Conservation (phyloP, 2,888 invertebrate genomes). For the Caenorhabditis afra region DNA sequence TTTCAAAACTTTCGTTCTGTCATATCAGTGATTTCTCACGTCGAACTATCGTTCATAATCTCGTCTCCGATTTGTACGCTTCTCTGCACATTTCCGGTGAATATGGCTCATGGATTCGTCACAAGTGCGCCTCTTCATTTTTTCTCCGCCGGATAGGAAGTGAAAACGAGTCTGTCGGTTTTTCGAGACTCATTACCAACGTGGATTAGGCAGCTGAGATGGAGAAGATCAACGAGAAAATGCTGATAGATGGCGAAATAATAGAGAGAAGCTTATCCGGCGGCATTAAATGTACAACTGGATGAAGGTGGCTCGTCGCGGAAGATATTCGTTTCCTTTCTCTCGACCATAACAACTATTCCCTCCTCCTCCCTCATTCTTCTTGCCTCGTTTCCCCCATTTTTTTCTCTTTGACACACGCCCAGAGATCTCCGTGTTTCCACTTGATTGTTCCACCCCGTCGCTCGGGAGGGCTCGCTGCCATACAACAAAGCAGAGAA, state of each 20-base stretch:
- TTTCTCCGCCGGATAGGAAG: too few relatives aligned
- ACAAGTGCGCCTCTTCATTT: slow-evolving; percentile 2
- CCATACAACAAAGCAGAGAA: slow-evolving; percentile 41
- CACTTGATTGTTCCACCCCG: slow-evolving; percentile 30
- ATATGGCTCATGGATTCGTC: neutral
- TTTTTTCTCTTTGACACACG: too few relatives aligned
- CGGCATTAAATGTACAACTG: slow-evolving; percentile 36
- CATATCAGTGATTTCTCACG: neutral
- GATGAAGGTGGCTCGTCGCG: slow-evolving; percentile 12
- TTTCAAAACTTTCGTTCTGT: neutral
- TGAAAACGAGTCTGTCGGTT: neutral
- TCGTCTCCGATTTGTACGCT: slow-evolving; percentile 32
- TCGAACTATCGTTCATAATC: slow-evolving; percentile 25
- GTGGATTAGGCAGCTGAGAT: slow-evolving; percentile 22
- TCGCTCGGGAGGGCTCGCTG: slow-evolving; percentile 2
- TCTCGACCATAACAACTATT: slow-evolving; percentile 8
- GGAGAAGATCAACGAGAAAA: slow-evolving; percentile 24
- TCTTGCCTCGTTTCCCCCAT: too few relatives aligned
- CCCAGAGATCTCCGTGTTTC: neutral
- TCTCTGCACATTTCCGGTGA: slow-evolving; percentile 7
- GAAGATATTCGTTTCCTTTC: slow-evolving; percentile 11
- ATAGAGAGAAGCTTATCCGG: slow-evolving; percentile 44
- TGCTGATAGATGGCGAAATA: slow-evolving; percentile 38
- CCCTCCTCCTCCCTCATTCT: neutral
- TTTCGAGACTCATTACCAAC: neutral